Base-by-base conservation (phyloP, 2,113 vertebrate genomes). In the Xiphophorus hellerii region DNA sequence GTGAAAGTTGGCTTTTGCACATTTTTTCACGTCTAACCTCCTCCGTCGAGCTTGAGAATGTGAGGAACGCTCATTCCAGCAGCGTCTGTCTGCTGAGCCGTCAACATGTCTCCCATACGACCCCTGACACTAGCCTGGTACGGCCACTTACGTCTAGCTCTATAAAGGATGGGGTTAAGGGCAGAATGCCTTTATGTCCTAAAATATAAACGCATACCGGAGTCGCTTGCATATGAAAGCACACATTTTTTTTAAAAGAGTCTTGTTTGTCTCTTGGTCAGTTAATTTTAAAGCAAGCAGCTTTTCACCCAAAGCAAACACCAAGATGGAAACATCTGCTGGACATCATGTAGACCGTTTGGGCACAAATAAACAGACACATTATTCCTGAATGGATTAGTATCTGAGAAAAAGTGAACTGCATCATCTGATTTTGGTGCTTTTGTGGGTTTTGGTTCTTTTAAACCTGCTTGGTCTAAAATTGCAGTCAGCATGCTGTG, bases 401-500 rank as follows among this genome's bases (percentile, higher is more conserved):
- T 27, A 48, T 74, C 17, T 22, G 69, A 31, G 37, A 62, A 67
- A 65, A 66, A 27, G 13, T 61, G 61, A 25, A 68, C 51, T 33
- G 65, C 58, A 64, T 74, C 83, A 77, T 80, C 84, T 78, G 85
- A 84, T 76, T 69, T 39, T 22, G 5, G 10, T 6, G 67, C 67
- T 35, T 12, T 28, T 63, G 54, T 39, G 69, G 58, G 28, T 33
- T 39, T 63, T 29, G 62, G 54, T 64, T 58, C 27, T 14, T 73
- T 35, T 35, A 31, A 20, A 25, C 27, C 10, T 30, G 48, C 81
- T 78, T 73, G 64, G 35, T 66, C 74, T 15, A 77, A 66, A 80
- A 83, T 81, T 85, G 83, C 82, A 76, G 82, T 79, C 37, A 15
- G 12, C 91, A 74, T 87, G 90, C 91, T 93, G 92, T 84, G 89